Evolutionary conservation across 1,140 invertebrate genomes (phyloP).

Genomic region (Heliconius hewitsoni): DNA sequence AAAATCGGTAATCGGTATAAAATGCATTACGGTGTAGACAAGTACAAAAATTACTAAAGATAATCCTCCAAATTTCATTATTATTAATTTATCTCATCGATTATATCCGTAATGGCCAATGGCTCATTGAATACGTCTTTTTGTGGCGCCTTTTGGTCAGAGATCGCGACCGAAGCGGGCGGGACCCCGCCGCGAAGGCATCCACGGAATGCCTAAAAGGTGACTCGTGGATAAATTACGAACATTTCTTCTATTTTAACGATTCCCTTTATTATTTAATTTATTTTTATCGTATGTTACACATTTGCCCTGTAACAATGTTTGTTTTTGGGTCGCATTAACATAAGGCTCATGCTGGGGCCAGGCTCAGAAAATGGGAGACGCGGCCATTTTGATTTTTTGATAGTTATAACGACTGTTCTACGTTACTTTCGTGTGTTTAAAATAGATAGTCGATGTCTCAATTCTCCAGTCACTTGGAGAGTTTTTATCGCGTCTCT

Average conservation of each 20-base stretch:
- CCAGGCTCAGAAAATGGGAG: slow-evolving; percentile 58
- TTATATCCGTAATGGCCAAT: slow-evolving; percentile 70
- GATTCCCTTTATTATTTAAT: slow-evolving; percentile 80
- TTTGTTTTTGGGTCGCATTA: slow-evolving; percentile 78
- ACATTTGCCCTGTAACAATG: slow-evolving; percentile 78
- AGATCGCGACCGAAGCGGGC: slow-evolving; percentile 72
- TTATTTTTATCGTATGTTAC: slow-evolving; percentile 79
- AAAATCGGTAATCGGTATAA: background rate
- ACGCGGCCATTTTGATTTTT: slow-evolving; percentile 63
- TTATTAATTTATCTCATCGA: slow-evolving; percentile 53
- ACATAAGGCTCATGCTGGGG: slow-evolving; percentile 72
- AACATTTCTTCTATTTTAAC: slow-evolving; percentile 78
- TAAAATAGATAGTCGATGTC: slow-evolving; percentile 76
- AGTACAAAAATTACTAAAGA: slow-evolving; percentile 7
- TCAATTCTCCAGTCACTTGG: slow-evolving; percentile 74
- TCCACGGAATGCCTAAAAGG: slow-evolving; percentile 77
- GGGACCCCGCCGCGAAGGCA: slow-evolving; percentile 65
- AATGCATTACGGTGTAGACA: slow-evolving; percentile 9
- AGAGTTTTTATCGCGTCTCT: slow-evolving; percentile 64
- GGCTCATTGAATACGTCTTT: slow-evolving; percentile 78
- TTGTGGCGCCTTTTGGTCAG: slow-evolving; percentile 77
- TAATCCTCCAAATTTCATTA: slow-evolving; percentile 38
- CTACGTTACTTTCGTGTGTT: slow-evolving; percentile 52
- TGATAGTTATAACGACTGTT: slow-evolving; percentile 60
- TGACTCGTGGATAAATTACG: slow-evolving; percentile 74